Conservation (phyloP, 2,113 vertebrate species). For the Rhineura floridana region DNA sequence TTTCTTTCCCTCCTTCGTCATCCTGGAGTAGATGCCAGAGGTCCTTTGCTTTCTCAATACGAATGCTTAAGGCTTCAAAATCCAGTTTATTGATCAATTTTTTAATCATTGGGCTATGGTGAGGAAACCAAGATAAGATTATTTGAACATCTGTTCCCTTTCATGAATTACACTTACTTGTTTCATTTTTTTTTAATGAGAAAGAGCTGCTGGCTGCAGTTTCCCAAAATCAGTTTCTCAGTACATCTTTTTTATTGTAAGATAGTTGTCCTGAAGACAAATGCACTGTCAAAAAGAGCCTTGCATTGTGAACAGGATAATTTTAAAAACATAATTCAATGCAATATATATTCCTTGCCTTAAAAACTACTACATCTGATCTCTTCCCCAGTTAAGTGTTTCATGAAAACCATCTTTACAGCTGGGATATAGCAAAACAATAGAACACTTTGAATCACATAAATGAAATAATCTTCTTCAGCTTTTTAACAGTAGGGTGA, state of each 20-base stretch:
- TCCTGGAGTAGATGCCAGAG: conserved; percentile 47
- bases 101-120: conserved; percentile 41
- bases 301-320: neutral
- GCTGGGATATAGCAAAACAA: conserved; percentile 35
- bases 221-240: conserved; percentile 38
- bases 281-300: conserved; percentile 12
- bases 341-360: conserved; percentile 26
- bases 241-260: conserved; percentile 41
- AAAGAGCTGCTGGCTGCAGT: neutral
- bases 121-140: conserved; percentile 9
- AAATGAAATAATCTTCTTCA: conserved; percentile 50
- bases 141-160: conserved; percentile 31
- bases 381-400: conserved; percentile 35
- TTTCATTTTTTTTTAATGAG: conserved; percentile 32
- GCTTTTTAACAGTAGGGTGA: conserved; percentile 37
- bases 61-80: conserved; percentile 53
- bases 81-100: conserved; percentile 50
- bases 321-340: conserved; percentile 12
- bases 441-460: conserved; percentile 35
- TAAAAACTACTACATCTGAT: conserved; percentile 34
- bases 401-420: conserved; percentile 50
- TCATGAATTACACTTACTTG: conserved; percentile 40
- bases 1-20: conserved; percentile 50
- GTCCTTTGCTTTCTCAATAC: conserved; percentile 46
- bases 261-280: conserved; percentile 34